These are phyloP conservation scores for Drosophila erecta DNA, from an alignment of 1,140 invertebrate genomes.

Conservation along the genomic window DNA sequence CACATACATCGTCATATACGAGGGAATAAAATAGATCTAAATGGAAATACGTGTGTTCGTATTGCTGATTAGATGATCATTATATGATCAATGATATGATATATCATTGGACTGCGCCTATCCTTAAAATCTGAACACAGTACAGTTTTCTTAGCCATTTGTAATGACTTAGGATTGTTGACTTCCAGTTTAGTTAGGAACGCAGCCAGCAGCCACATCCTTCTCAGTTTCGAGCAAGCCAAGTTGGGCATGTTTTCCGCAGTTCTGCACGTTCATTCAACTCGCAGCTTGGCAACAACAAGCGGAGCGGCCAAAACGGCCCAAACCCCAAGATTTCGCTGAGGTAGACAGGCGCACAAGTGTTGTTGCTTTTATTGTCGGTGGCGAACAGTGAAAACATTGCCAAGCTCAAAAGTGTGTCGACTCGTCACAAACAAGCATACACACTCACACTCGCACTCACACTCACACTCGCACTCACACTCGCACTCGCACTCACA, in stretches of 20 bases:
- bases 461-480: constrained; percentile 21
- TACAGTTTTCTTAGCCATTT: too few species aligned
- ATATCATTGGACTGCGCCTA: too few species aligned
- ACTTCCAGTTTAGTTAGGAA: too few species aligned
- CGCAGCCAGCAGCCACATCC: background rate
- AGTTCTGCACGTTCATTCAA: constrained; percentile 40
- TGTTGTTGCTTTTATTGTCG: constrained; percentile 42
- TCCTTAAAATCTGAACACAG: too few species aligned
- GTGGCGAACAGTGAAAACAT: constrained; percentile 59
- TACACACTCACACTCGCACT: background rate
- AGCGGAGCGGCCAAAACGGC: constrained; percentile 34
- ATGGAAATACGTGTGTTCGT: too few species aligned
- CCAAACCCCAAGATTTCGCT: constrained; percentile 20
- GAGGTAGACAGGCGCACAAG: constrained; percentile 38
- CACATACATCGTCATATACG: too few species aligned
- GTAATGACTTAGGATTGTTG: too few species aligned
- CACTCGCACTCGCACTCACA: background rate
- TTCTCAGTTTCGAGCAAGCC: background rate
- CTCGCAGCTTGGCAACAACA: constrained; percentile 52
- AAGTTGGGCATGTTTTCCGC: constrained; percentile 17
- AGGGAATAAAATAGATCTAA: too few species aligned
- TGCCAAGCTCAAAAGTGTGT: constrained; percentile 75
- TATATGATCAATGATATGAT: too few species aligned
- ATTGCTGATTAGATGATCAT: too few species aligned
- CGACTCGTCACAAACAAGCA: constrained; percentile 68